These are phyloP conservation scores for Melangyna quadrimaculata DNA, from an alignment of 2,888 invertebrate species.

Conservation along the genomic window DNA sequence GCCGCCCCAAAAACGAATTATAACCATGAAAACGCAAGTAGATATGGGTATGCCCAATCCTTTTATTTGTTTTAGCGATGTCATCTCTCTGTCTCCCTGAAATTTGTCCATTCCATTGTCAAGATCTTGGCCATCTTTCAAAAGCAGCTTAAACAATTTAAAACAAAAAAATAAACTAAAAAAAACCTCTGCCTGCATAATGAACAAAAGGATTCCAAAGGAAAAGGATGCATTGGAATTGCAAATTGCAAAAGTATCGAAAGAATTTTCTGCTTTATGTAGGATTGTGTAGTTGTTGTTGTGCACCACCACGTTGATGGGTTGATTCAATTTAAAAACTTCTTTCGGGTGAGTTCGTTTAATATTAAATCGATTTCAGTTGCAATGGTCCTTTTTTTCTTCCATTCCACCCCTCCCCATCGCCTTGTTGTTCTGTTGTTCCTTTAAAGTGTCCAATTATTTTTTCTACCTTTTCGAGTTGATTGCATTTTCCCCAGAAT, in stretches of 20 bases:
- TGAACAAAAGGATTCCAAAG: constrained; percentile 54
- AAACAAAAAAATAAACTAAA: neutral
- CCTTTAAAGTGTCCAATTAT: constrained; percentile 52
- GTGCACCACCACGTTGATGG: neutral
- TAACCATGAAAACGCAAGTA: neutral
- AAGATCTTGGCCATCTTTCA: constrained; percentile 33
- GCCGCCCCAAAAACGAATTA: constrained; percentile 32
- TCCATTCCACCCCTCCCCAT: no score
- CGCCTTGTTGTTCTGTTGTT: neutral
- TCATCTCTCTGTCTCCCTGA: constrained; percentile 32
- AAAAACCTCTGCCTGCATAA: constrained; percentile 43
- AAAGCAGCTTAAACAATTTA: constrained; percentile 19
- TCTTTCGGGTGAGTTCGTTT: constrained; percentile 36
- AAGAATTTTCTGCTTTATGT: constrained; percentile 33
- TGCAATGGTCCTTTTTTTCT: constrained; percentile 12
- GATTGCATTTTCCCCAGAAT: constrained; percentile 44
- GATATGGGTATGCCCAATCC: neutral
- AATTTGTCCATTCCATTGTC: constrained; percentile 28
- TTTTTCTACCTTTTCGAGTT: constrained; percentile 39
- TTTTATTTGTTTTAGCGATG: neutral
- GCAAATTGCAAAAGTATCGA: constrained; percentile 61
- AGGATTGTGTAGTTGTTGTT: neutral
- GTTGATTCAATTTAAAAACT: constrained; percentile 37
- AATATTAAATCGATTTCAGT: constrained; percentile 53
- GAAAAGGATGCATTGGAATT: constrained; percentile 64